Evolutionary conservation across 2,888 invertebrate genomes (phyloP), one percentile per base, ranked within the genome.

Genomic region (Helleia helle): DNA sequence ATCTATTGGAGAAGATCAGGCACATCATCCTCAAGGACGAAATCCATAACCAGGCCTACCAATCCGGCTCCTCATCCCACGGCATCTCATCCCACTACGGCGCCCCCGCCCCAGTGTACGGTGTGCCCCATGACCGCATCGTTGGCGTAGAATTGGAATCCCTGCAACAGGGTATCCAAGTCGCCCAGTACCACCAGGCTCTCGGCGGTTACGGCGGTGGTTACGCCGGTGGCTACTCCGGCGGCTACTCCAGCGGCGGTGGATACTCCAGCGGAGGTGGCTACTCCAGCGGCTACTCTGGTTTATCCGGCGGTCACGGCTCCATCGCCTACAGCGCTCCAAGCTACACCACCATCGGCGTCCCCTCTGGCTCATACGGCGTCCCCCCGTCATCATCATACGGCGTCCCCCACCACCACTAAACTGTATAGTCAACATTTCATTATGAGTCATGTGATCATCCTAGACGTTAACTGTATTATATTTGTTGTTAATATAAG

Each of bases 121-220:
- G 92, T 47, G 91, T 88, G 1, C 91, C 91, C 40, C 56, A 76
- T 0, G 85, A 87, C 36, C 88, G 90, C 50, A 91, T 94, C 47
- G 93, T 93, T 44, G 94, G 94, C 44, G 91, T 94, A 59, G 93
- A 94, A 71, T 88, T 94, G 45, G 94, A 93, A 62, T 93, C 93
- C 48, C 90, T 94, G 59, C 92, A 93, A 63, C 94, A 94, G 62
- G 94, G 93, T 49, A 91, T 94, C 71, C 94, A 94, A 71, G 94
- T 94, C 24, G 94, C 94, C 17, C 94, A 94, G 66, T 94, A 92
- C 87, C 89, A 92, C 64, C 93, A 93, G 70, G 87, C 90, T 49
- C 86, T 88, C 44, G 87, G 90, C 50, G 87, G 87, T 45, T 65
- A 55, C 50, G 85, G 83, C 46, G 86, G 87, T 48, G 84, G 86